These are phyloP conservation scores for Oryzias celebensis DNA, from an alignment of 2,113 vertebrate genomes.

Conservation along the genomic window DNA sequence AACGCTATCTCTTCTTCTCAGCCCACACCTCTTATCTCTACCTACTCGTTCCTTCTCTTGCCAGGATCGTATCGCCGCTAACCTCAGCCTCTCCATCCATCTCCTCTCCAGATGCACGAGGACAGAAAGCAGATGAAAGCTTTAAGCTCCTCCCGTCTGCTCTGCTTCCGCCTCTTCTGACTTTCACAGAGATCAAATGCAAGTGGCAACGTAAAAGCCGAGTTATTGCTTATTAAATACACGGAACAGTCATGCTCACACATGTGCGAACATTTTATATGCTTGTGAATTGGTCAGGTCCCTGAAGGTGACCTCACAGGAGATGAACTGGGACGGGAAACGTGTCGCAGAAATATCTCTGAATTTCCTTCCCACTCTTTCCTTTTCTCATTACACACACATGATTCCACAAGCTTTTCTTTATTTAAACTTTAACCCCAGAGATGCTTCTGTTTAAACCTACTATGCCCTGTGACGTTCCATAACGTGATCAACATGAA, in stretches of 20 bases:
- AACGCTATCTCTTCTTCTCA: conserved; percentile 46
- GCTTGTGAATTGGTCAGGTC: conserved; percentile 37
- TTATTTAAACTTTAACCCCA: neutral
- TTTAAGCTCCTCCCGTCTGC: conserved; percentile 14
- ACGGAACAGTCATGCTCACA: conserved; percentile 11
- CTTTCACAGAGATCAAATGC: conserved; percentile 1
- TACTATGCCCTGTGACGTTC: no score
- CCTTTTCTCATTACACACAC: conserved; percentile 21
- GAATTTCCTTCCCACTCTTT: conserved; percentile 46
- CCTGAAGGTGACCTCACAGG: conserved; percentile 59
- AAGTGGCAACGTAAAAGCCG: conserved; percentile 28
- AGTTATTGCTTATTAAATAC: conserved; percentile 21
- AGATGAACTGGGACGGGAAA: conserved; percentile 32
- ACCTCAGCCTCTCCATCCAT: conserved; percentile 47
- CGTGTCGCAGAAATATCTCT: conserved; percentile 64
- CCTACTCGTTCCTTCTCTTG: conserved; percentile 30
- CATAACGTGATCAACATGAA: no score
- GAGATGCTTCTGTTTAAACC: no score
- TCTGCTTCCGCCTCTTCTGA: conserved; percentile 5
- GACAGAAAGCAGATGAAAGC: conserved; percentile 26
- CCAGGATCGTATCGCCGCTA: conserved; percentile 48
- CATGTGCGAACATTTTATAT: conserved; percentile 51
- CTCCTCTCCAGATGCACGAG: conserved; percentile 23
- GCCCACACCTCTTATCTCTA: conserved; percentile 48
- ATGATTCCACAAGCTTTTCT: neutral